Percentiles rank a stretch among this genome's conserved stretches.
phyloP scores from a whole-genome alignment of 2,888 invertebrate species.

The Branchipolynoe longqiensis region DNA sequence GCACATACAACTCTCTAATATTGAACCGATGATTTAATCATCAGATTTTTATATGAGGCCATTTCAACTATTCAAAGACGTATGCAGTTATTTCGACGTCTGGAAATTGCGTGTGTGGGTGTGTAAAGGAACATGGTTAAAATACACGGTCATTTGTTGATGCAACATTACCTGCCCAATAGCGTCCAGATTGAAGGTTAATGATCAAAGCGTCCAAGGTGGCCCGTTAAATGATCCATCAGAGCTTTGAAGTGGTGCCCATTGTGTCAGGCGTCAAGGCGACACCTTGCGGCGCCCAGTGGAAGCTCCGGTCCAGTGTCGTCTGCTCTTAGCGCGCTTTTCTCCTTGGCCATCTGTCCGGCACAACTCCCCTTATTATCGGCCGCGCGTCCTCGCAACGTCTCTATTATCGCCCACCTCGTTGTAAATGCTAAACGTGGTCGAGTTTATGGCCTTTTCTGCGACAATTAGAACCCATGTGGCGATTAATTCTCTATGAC shows the following conservation, averaged over 20 bases:
- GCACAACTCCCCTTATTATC: constrained; percentile 6
- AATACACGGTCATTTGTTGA: too few species aligned
- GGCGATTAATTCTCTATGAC: constrained; percentile 6
- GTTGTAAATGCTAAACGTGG: constrained; percentile 14
- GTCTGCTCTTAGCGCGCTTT: constrained; percentile 34
- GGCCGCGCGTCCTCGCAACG: neutral
- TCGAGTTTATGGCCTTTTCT: constrained; percentile 15
- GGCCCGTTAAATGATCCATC: constrained; percentile 21
- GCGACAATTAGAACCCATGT: neutral
- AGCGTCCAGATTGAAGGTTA: constrained; percentile 43
- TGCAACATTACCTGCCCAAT: too few species aligned
- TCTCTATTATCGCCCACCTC: constrained; percentile 8
- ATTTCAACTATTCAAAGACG: too few species aligned
- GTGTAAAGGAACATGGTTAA: too few species aligned
- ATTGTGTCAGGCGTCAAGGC: constrained; percentile 31
- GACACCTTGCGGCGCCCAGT: constrained; percentile 41
- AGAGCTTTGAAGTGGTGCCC: constrained; percentile 8
- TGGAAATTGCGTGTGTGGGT: too few species aligned
- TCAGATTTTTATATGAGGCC: too few species aligned
- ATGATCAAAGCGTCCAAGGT: constrained; percentile 9
- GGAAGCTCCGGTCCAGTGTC: constrained; percentile 17
- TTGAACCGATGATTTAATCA: too few species aligned
- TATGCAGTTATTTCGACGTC: too few species aligned
- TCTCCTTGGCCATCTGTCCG: constrained; percentile 25
- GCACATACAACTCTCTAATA: too few species aligned